phyloP scores from a whole-genome alignment of 2,888 invertebrate species.

The Shargacucullia verbasci region DNA sequence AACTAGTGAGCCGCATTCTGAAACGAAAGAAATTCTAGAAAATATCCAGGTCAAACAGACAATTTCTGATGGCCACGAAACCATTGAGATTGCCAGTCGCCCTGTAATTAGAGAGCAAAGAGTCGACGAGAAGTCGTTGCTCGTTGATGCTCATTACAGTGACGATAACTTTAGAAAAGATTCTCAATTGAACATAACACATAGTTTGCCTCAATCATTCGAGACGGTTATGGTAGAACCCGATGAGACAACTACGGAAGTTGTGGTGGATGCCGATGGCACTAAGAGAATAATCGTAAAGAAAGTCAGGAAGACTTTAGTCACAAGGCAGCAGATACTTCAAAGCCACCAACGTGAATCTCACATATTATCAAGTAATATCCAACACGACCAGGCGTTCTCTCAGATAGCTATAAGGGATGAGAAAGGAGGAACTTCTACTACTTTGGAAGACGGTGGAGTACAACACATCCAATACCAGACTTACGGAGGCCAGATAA shows the following conservation, averaged over 20 bases:
- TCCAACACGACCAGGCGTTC: conserved; percentile 90
- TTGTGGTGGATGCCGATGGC: conserved; percentile 94
- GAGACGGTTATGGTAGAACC: conserved; percentile 95
- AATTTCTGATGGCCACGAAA: conserved; percentile 90
- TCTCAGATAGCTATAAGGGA: conserved; percentile 92
- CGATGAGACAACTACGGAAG: conserved; percentile 94
- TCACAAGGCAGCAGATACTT: conserved; percentile 91
- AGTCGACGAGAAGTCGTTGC: conserved; percentile 89
- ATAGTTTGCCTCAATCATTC: conserved; percentile 93
- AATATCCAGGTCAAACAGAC: conserved; percentile 91
- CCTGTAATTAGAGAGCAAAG: conserved; percentile 85
- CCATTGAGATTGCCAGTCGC: conserved; percentile 92
- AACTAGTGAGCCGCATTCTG: conserved; percentile 86
- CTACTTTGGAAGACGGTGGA: conserved; percentile 89
- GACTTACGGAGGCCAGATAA: conserved; percentile 90
- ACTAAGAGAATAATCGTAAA: conserved; percentile 94
- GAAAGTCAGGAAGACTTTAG: conserved; percentile 91
- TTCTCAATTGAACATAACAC: conserved; percentile 92
- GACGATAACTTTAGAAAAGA: conserved; percentile 87
- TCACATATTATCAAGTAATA: conserved; percentile 86
- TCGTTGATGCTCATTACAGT: conserved; percentile 93
- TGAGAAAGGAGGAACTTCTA: conserved; percentile 90
- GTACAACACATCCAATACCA: conserved; percentile 90
- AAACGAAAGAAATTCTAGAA: conserved; percentile 87
- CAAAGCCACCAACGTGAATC: conserved; percentile 90